Evolutionary conservation across 92 coral and sea anemone species (phyloP).

Genomic region (Palythoa grandiflora): DNA sequence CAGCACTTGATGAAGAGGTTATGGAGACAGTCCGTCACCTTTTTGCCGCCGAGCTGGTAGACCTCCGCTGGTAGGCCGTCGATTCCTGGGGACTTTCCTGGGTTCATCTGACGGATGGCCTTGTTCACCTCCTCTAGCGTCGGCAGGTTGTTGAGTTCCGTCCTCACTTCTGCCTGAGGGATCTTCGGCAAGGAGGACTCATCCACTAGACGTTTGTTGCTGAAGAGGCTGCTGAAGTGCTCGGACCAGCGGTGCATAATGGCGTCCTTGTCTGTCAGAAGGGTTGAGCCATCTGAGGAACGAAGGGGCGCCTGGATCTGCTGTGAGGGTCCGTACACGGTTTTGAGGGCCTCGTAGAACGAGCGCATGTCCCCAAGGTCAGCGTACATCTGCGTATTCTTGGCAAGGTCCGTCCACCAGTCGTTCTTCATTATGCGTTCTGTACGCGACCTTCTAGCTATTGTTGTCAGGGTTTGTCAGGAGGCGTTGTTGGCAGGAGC

Average conservation of each 20-base stretch:
- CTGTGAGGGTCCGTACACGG: slow-evolving; percentile 8
- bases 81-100: slow-evolving; percentile 24
- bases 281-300: slow-evolving; percentile 13
- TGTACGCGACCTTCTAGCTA: slow-evolving; percentile 12
- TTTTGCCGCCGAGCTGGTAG: slow-evolving; percentile 17
- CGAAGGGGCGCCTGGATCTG: slow-evolving; percentile 9
- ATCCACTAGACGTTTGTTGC: background rate
- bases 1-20: background rate
- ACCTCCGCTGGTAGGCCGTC: slow-evolving; percentile 28
- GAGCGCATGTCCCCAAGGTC: slow-evolving; percentile 12
- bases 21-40: slow-evolving; percentile 27
- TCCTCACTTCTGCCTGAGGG: background rate
- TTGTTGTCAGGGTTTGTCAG: slow-evolving; percentile 23
- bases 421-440: slow-evolving; percentile 4
- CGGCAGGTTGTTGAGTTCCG: slow-evolving; percentile 7
- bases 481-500: slow-evolving; percentile 18
- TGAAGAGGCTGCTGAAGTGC: slow-evolving; percentile 28
- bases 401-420: background rate
- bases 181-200: slow-evolving; percentile 7
- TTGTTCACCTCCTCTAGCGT: slow-evolving; percentile 24
- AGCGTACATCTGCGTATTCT: background rate
- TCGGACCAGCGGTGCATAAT: slow-evolving; percentile 7
- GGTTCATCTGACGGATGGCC: slow-evolving; percentile 28
- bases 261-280: slow-evolving; percentile 21
- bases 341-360: slow-evolving; percentile 27